Percentiles rank a stretch among this genome's conserved stretches.
phyloP scores from a whole-genome alignment of 2,888 invertebrate species.

The Frankliniella fusca region DNA sequence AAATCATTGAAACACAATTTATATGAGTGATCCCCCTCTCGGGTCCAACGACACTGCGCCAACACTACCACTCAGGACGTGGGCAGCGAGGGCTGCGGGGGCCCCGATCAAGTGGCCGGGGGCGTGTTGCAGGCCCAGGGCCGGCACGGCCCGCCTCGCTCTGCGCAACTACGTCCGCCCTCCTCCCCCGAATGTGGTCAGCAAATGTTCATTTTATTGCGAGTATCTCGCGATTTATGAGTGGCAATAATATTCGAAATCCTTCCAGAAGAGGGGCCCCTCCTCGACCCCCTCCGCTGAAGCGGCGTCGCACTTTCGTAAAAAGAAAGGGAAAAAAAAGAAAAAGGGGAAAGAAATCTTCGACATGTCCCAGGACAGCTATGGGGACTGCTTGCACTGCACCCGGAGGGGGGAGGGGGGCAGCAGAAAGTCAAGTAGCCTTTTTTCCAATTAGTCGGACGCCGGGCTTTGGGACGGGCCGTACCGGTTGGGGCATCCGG shows the following conservation, averaged over 20 bases:
- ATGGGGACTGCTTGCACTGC: too few species aligned
- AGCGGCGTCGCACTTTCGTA: too few species aligned
- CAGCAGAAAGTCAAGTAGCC: not conserved
- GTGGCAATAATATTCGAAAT: not conserved
- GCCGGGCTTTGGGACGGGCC: not conserved
- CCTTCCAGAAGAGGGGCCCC: not conserved
- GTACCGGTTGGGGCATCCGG: not conserved
- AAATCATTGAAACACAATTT: too few species aligned
- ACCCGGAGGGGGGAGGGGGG: too few species aligned
- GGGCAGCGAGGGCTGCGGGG: too few species aligned
- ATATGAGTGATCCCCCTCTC: not conserved
- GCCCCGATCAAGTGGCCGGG: too few species aligned
- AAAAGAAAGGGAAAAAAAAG: too few species aligned
- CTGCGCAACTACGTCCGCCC: not conserved
- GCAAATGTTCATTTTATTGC: not conserved
- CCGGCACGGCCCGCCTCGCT: too few species aligned
- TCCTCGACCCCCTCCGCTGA: too few species aligned
- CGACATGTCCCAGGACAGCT: too few species aligned
- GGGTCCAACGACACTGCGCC: not conserved
- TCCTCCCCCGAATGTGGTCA: not conserved
- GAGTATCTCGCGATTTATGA: conserved; percentile 5
- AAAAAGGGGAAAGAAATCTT: too few species aligned
- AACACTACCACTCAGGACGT: not conserved
- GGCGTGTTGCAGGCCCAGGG: too few species aligned
- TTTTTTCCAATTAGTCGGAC: not conserved